phyloP scores from a whole-genome alignment of 2,113 vertebrate genomes.

The Anoplopoma fimbria region DNA sequence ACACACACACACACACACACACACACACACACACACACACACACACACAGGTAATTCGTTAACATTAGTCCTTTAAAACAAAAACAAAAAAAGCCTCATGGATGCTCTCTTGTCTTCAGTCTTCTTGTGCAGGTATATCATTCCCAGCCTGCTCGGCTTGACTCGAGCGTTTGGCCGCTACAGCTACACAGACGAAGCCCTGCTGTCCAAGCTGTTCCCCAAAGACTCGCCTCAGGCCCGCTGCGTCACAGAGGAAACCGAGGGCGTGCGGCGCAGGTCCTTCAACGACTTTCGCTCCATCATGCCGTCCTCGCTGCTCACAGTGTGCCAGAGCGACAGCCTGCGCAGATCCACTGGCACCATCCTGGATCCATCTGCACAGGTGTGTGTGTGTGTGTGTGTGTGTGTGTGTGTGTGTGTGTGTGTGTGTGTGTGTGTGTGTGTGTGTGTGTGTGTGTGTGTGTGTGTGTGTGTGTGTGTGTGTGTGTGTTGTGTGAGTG shows the following conservation, averaged over 20 bases:
- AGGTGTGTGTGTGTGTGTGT: conserved; percentile 56
- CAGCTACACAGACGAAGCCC: conserved; percentile 91
- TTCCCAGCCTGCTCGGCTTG: conserved; percentile 93
- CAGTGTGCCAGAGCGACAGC: conserved; percentile 90
- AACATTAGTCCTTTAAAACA: background rate
- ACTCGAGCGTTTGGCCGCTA: conserved; percentile 94
- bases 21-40: background rate
- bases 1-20: background rate
- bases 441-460: background rate
- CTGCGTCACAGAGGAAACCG: conserved; percentile 87
- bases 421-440: no score
- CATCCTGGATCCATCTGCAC: conserved; percentile 77
- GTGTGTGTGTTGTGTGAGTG: background rate
- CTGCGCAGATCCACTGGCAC: conserved; percentile 86
- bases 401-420: background rate
- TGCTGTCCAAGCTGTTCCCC: conserved; percentile 94
- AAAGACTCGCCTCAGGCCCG: conserved; percentile 84
- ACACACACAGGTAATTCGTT: no score
- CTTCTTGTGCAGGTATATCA: conserved; percentile 91
- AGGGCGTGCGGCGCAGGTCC: conserved; percentile 91
- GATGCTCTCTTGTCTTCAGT: conserved; percentile 78
- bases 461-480: conserved; percentile 47
- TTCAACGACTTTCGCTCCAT: conserved; percentile 98
- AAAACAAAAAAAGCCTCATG: background rate
- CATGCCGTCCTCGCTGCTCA: conserved; percentile 92